Percentiles rank a stretch among this genome's conserved stretches.
These are phyloP conservation scores for Hycleus phaleratus DNA, from an alignment of 1,140 invertebrate genomes.

Conservation along the genomic window DNA sequence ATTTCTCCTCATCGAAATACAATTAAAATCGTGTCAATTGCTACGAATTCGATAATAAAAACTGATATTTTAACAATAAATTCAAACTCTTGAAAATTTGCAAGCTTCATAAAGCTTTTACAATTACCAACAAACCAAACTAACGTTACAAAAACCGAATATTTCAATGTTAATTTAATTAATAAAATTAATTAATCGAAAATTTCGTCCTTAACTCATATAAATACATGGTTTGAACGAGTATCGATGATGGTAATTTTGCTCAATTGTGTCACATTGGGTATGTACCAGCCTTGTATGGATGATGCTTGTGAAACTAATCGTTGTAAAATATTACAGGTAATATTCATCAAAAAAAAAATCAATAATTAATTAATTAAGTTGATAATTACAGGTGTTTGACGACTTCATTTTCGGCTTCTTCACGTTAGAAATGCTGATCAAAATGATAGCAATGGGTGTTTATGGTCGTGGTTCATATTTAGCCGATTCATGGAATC, in stretches of 20 bases:
- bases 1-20: too few species aligned
- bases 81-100: too few species aligned
- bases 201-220: slow-evolving; percentile 58
- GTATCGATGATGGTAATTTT: slow-evolving; percentile 97
- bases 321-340: slow-evolving; percentile 90
- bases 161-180: neutral
- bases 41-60: too few species aligned
- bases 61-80: too few species aligned
- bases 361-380: neutral
- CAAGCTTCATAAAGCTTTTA: too few species aligned
- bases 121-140: too few species aligned
- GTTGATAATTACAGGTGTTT: slow-evolving; percentile 64
- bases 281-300: slow-evolving; percentile 98
- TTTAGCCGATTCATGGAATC: slow-evolving; percentile 96
- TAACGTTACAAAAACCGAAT: neutral
- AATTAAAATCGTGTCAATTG: too few species aligned
- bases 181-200: neutral
- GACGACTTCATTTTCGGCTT: slow-evolving; percentile 98
- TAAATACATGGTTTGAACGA: slow-evolving; percentile 95
- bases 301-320: slow-evolving; percentile 88
- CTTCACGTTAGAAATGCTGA: slow-evolving; percentile 92
- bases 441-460: slow-evolving; percentile 99
- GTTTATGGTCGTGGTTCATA: slow-evolving; percentile 90
- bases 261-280: slow-evolving; percentile 96
- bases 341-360: slow-evolving; percentile 39